Evolutionary conservation across 2,888 invertebrate genomes (phyloP), one percentile per base, ranked within the genome.

Genomic region (Arrhopalites spinosus): DNA sequence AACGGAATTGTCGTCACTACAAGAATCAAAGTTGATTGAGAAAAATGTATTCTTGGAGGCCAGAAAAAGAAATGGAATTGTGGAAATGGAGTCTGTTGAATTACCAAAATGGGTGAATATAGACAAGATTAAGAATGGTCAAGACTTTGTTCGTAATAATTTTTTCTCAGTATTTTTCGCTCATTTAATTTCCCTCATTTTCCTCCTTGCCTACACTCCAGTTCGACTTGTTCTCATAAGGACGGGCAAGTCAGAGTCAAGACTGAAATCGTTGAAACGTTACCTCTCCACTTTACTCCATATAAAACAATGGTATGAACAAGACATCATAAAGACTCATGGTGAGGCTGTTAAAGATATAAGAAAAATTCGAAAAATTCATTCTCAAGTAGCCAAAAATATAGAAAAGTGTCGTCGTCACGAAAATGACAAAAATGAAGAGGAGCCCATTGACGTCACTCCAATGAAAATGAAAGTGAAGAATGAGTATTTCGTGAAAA

Each of bases 201-300:
- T 90, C 0, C 90, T 95, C 27, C 87, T 96, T 77, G 87, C 93
- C 0, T 87, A 94, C 70, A 92, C 92, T 0, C 90, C 91, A 2
- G 91, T 95, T 77, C 86, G 92, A 5, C 87, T 88, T 0, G 89
- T 94, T 36, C 87, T 95, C 8, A 86, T 90, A 2, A 89, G 90
- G 81, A 93, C 95, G 0, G 88, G 89, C 30, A 90, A 90, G 83
- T 93, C 93, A 30, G 88, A 89, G 70, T 90, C 89, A 1, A 85
- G 88, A 0, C 85, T 87, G 67, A 88, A 89, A 0, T 91, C 94
- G 0, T 93, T 93, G 85, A 89, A 88, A 78, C 88, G 96, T 82
- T 96, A 96, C 84, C 85, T 93, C 11, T 89, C 91, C 7, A 96
- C 96, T 0, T 86, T 93, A 59, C 87, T 91, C 2, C 94, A 95